Percentiles rank a stretch among this genome's conserved stretches.
Evolutionary conservation across 2,113 vertebrate species (phyloP).

Genomic region (Henicopernis longicauda): DNA sequence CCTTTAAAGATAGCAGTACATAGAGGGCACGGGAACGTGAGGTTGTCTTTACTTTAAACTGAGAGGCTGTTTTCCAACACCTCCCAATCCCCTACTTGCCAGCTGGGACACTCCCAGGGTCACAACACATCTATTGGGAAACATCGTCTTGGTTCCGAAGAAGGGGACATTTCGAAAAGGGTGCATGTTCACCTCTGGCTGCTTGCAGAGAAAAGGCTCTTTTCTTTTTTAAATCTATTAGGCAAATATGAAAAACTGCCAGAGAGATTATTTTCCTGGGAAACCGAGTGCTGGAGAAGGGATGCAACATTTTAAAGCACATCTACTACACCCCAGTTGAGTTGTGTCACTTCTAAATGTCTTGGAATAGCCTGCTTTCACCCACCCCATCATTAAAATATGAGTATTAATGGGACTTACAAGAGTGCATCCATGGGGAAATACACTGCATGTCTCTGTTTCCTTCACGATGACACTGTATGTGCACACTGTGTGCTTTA

Average conservation of each 20-base stretch:
- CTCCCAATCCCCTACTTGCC: background rate
- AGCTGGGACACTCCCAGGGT: background rate
- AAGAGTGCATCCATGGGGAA: background rate
- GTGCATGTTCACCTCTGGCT: background rate
- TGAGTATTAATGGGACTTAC: conserved; percentile 21
- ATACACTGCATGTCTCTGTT: background rate
- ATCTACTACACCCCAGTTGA: background rate
- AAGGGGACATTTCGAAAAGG: background rate
- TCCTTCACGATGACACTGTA: background rate
- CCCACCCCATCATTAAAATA: background rate
- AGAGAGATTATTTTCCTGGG: background rate
- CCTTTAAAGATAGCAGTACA: background rate
- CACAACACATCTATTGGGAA: background rate
- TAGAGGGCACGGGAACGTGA: fast-evolving
- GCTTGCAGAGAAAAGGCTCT: background rate
- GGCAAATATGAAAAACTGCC: background rate
- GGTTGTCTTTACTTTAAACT: background rate
- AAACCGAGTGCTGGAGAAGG: background rate
- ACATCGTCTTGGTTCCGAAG: background rate
- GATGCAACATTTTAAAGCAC: background rate
- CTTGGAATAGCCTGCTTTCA: background rate
- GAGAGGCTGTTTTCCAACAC: background rate
- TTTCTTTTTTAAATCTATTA: background rate
- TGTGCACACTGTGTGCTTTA: conserved; percentile 2
- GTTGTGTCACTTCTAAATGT: background rate